Base-by-base conservation (phyloP, 1,140 invertebrate genomes). In the Anoplophora glabripennis region DNA sequence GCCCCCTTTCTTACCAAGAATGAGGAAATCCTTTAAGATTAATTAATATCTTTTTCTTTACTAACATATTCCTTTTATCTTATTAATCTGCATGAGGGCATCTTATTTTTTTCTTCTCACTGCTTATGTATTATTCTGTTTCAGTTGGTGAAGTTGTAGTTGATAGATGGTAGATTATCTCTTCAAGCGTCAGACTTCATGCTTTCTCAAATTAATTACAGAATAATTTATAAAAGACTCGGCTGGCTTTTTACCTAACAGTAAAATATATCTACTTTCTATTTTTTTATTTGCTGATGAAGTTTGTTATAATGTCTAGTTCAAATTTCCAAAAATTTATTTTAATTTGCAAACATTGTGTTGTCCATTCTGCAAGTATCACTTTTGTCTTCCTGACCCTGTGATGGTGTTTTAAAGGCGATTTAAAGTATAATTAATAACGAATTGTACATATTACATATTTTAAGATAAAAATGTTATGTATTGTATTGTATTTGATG, bases 71-170 rank as follows among this genome's bases (percentile, higher is more conserved):
- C 36, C 41, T 14, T 46, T 36, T 38, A 33, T 55, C 12, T 48
- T 53, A 34, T 17, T 37, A 47, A 60, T 38, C 47, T 15, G 55
- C 61, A 58, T 53, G 40, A 5, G 47, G 28, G 40, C 14, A 17
- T 33, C 21, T 49, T 40, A 40, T 57, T 53, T 47, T 53, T 56
- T 56, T 63, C 42, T 59, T 65, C 12, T 53, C 17, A 53, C 38
- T 12, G 49, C 40, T 54, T 54, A 28, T 28, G 21, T 21, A 35
- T 49, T 49, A 33, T 63, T 73, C 63, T 74, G 66, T 72, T 74
- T 67, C 72, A 74, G 72, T 74, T 70, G 72, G 70, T 62, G 71
- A 72, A 57, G 68, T 65, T 60, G 69, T 74, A 51, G 65, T 72
- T 60, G 72, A 72, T 70, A 72, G 64, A 64, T 74, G 71, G 72